These are phyloP conservation scores for Dallia pectoralis DNA, from an alignment of 2,797 vertebrate genomes.

Conservation along the genomic window DNA sequence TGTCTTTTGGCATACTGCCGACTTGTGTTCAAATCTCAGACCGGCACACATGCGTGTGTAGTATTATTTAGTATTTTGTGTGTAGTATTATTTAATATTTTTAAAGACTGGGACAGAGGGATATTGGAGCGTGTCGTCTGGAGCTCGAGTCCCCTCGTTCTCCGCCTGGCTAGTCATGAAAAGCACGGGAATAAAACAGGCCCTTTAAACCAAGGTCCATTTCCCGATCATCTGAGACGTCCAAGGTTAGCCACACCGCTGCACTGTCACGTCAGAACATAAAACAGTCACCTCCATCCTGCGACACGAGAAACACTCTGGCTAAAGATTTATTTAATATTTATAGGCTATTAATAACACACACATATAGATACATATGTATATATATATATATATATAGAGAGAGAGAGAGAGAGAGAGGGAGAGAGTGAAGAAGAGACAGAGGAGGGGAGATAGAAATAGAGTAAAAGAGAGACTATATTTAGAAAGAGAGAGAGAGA, in stretches of 20 bases:
- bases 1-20: neutral
- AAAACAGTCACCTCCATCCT: constrained; percentile 49
- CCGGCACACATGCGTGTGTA: neutral
- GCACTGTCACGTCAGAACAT: constrained; percentile 59
- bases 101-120: neutral
- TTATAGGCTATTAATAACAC: constrained; percentile 71
- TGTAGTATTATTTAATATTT: neutral
- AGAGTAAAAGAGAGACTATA: too few relatives aligned
- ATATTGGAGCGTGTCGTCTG: constrained; percentile 39
- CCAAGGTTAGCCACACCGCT: constrained; percentile 66
- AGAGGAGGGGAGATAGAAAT: too few relatives aligned
- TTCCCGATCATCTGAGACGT: constrained; percentile 59
- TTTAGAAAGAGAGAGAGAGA: too few relatives aligned
- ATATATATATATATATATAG: too few relatives aligned
- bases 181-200: constrained; percentile 59
- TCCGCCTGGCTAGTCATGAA: constrained; percentile 54
- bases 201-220: constrained; percentile 68
- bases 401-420: too few relatives aligned
- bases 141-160: constrained; percentile 61
- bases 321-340: constrained; percentile 68
- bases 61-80: neutral
- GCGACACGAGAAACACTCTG: constrained; percentile 42
- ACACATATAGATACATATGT: too few relatives aligned
- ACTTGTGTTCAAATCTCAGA: neutral
- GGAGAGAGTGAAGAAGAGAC: too few relatives aligned